A percentile compares a stretch with the other conserved stretches of the same genome.
These are phyloP conservation scores for Apotomis capreana DNA, from an alignment of 2,888 invertebrate genomes.

Conservation along the genomic window DNA sequence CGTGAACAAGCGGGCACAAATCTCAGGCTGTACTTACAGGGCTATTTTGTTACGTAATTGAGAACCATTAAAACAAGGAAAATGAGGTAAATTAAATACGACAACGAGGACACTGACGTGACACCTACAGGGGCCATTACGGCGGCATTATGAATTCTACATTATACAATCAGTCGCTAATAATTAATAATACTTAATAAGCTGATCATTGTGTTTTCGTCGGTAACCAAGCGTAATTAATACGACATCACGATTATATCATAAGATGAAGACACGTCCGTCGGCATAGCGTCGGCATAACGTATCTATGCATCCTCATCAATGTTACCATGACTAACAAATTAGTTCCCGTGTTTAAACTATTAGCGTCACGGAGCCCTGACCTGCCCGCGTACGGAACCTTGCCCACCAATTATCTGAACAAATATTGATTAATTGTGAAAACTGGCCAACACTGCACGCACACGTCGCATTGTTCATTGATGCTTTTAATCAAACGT, in stretches of 20 bases:
- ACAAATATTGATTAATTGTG: constrained; percentile 54
- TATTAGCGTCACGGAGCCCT: constrained; percentile 60
- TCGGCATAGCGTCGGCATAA: constrained; percentile 30
- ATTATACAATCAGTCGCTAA: constrained; percentile 45
- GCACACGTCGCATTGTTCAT: constrained; percentile 35
- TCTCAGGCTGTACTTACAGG: constrained; percentile 27
- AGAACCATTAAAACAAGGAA: constrained; percentile 50
- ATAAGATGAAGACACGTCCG: constrained; percentile 49
- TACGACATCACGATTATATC: constrained; percentile 59
- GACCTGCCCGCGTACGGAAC: constrained; percentile 57
- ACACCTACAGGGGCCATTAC: constrained; percentile 46
- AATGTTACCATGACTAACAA: constrained; percentile 58
- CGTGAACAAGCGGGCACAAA: constrained; percentile 24
- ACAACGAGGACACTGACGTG: constrained; percentile 58
- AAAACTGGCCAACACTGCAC: constrained; percentile 49
- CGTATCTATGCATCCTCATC: constrained; percentile 42
- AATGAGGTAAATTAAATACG: constrained; percentile 57
- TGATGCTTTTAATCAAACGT: constrained; percentile 35
- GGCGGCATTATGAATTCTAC: constrained; percentile 43
- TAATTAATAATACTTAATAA: constrained; percentile 30
- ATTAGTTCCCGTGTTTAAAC: constrained; percentile 64
- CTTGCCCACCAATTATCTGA: constrained; percentile 61
- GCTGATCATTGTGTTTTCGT: constrained; percentile 45
- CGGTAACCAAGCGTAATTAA: constrained; percentile 53
- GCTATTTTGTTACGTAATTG: constrained; percentile 45